phyloP scores from a whole-genome alignment of 2,888 invertebrate genomes.

The Epirrita christyi region DNA sequence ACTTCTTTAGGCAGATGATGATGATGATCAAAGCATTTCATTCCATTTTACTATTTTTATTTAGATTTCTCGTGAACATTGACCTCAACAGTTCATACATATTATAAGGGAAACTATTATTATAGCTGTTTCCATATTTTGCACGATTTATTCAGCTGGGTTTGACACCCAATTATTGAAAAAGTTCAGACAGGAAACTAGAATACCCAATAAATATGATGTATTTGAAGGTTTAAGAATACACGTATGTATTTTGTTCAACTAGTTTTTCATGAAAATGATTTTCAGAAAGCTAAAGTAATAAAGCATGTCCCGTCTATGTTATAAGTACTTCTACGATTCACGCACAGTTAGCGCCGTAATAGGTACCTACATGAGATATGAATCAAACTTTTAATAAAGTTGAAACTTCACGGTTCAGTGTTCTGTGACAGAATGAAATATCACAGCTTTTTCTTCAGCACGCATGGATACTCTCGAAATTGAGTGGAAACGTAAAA shows the following conservation, averaged over 20 bases:
- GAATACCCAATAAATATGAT: background rate
- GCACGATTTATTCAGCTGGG: background rate
- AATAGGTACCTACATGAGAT: slow-evolving; percentile 42
- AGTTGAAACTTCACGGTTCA: slow-evolving; percentile 63
- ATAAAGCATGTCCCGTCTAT: no score
- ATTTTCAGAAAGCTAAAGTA: background rate
- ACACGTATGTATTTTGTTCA: background rate
- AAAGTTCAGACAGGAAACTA: background rate
- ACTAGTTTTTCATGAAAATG: background rate
- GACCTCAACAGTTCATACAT: no score
- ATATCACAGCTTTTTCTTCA: slow-evolving; percentile 62
- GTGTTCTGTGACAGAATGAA: slow-evolving; percentile 59
- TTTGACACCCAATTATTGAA: background rate
- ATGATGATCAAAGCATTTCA: no score
- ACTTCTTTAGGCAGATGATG: no score
- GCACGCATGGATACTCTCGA: slow-evolving; percentile 52
- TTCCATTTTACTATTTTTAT: background rate
- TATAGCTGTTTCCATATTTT: background rate
- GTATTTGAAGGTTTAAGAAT: background rate
- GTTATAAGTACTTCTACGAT: no score
- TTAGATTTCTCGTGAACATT: background rate
- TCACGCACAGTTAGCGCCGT: background rate
- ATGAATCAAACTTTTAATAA: slow-evolving; percentile 58
- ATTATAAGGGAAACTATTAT: no score
- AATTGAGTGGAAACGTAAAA: slow-evolving; percentile 52